A percentile compares a stretch with the other conserved stretches of the same genome.
Evolutionary conservation across 1,140 invertebrate genomes (phyloP).

Genomic region (Drepana arcuata): DNA sequence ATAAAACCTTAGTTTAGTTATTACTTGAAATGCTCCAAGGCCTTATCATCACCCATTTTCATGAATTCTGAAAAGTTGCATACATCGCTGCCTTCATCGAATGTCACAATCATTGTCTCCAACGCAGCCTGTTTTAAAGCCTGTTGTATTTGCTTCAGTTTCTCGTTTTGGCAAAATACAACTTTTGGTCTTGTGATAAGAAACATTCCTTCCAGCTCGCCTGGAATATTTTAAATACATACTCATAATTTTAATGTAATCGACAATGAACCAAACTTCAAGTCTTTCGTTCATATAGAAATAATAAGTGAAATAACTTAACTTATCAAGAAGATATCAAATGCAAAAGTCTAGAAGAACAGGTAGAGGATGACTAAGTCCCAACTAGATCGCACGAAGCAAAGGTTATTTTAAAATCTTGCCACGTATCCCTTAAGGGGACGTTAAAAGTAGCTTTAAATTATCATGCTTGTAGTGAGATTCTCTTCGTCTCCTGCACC

Average conservation of each 20-base stretch:
- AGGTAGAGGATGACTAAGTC: too few relatives aligned
- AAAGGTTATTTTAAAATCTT: too few relatives aligned
- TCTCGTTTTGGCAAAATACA: conserved; percentile 52
- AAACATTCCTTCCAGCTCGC: conserved; percentile 33
- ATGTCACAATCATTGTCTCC: conserved; percentile 38
- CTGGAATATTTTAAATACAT: conserved; percentile 17
- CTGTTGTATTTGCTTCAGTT: conserved; percentile 33
- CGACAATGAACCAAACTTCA: too few relatives aligned
- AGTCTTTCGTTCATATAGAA: too few relatives aligned
- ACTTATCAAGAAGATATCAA: too few relatives aligned
- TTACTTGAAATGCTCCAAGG: conserved; percentile 39
- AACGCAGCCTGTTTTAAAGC: conserved; percentile 36
- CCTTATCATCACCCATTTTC: conserved; percentile 19
- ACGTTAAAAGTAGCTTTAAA: too few relatives aligned
- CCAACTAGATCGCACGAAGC: too few relatives aligned
- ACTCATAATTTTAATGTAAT: conserved; percentile 1
- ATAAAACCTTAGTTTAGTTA: neutral
- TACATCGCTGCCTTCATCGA: conserved; percentile 42
- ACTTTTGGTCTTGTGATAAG: conserved; percentile 31
- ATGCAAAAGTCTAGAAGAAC: too few relatives aligned
- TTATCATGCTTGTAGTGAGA: too few relatives aligned
- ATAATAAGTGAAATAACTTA: too few relatives aligned
- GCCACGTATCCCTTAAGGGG: too few relatives aligned
- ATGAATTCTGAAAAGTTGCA: conserved; percentile 35
- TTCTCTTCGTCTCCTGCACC: too few relatives aligned